A percentile compares a stretch with the other conserved stretches of the same genome.
These are phyloP conservation scores for Siniperca scherzeri DNA, from an alignment of 2,797 vertebrate species.

Conservation along the genomic window DNA sequence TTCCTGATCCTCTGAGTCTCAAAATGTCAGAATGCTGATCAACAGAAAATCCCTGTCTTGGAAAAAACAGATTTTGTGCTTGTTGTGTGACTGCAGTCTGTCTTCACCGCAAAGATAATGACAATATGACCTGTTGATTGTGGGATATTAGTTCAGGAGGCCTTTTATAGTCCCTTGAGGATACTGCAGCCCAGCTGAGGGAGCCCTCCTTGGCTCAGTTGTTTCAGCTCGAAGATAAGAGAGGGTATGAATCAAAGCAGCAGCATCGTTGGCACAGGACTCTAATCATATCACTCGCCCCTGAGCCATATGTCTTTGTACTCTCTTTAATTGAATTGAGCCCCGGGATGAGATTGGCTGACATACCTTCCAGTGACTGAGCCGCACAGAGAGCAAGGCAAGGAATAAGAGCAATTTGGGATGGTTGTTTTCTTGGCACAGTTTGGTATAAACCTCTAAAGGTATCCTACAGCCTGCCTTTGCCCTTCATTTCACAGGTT, in stretches of 20 bases:
- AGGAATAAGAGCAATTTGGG: constrained; percentile 49
- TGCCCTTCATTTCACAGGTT: constrained; percentile 21
- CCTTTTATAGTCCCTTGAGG: constrained; percentile 22
- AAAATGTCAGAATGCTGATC: constrained; percentile 58
- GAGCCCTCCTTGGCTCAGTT: constrained; percentile 34
- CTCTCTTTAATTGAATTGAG: constrained; percentile 85
- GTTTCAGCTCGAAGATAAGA: constrained; percentile 53
- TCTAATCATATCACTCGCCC: constrained; percentile 84
- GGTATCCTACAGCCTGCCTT: constrained; percentile 15
- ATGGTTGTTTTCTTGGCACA: constrained; percentile 57
- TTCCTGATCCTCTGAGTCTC: constrained; percentile 42
- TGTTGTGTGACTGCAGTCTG: neutral
- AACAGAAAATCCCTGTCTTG: constrained; percentile 32
- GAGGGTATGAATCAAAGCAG: constrained; percentile 78
- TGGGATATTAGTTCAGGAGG: constrained; percentile 24
- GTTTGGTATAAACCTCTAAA: constrained; percentile 37
- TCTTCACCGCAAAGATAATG: constrained; percentile 23
- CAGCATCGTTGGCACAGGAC: constrained; percentile 64
- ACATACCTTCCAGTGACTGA: constrained; percentile 72
- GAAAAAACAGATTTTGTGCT: neutral
- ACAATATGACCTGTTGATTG: constrained; percentile 39
- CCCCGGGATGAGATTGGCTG: constrained; percentile 77
- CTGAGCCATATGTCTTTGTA: constrained; percentile 80
- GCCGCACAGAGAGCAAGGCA: constrained; percentile 40
- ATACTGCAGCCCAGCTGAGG: constrained; percentile 31